phyloP scores from a whole-genome alignment of 1,140 invertebrate genomes.

The Eumeta japonica region DNA sequence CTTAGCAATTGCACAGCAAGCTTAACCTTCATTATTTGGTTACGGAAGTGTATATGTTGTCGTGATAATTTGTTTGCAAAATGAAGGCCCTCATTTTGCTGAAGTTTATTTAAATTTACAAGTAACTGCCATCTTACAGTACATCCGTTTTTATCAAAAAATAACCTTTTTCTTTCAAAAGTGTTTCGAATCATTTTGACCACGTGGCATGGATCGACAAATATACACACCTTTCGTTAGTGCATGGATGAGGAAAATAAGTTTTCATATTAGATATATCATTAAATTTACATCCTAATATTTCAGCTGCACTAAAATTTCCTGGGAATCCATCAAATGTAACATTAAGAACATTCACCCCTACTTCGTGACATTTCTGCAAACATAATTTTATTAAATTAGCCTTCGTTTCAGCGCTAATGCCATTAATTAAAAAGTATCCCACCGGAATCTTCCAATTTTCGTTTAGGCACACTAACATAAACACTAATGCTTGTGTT shows the following conservation, averaged over 20 bases:
- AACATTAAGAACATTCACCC: slow-evolving; percentile 14
- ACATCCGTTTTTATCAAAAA: background rate
- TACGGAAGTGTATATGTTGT: slow-evolving; percentile 2
- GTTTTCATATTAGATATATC: slow-evolving; percentile 4
- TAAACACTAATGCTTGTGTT: slow-evolving; percentile 11
- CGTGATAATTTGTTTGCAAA: slow-evolving; percentile 15
- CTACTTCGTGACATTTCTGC: slow-evolving; percentile 16
- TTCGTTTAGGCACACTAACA: slow-evolving; percentile 13
- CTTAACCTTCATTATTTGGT: slow-evolving; percentile 3
- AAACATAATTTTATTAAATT: slow-evolving; percentile 16
- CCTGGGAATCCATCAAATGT: slow-evolving; percentile 17
- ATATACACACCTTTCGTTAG: slow-evolving; percentile 2
- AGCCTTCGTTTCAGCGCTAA: slow-evolving; percentile 11
- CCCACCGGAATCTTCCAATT: no score
- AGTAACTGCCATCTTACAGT: background rate
- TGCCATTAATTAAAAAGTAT: slow-evolving; percentile 14
- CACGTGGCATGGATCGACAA: slow-evolving; percentile 6
- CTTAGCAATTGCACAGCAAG: slow-evolving; percentile 1
- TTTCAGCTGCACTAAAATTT: slow-evolving; percentile 12
- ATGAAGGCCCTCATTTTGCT: background rate
- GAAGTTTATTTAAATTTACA: background rate
- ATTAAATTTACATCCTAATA: slow-evolving; percentile 14
- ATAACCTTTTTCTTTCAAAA: slow-evolving; percentile 3
- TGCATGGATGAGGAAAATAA: slow-evolving; percentile 3
- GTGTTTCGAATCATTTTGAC: slow-evolving; percentile 5